Evolutionary conservation across 2,888 invertebrate genomes (phyloP), one percentile per base, ranked within the genome.

Genomic region (Eumacrocentrus americanus): DNA sequence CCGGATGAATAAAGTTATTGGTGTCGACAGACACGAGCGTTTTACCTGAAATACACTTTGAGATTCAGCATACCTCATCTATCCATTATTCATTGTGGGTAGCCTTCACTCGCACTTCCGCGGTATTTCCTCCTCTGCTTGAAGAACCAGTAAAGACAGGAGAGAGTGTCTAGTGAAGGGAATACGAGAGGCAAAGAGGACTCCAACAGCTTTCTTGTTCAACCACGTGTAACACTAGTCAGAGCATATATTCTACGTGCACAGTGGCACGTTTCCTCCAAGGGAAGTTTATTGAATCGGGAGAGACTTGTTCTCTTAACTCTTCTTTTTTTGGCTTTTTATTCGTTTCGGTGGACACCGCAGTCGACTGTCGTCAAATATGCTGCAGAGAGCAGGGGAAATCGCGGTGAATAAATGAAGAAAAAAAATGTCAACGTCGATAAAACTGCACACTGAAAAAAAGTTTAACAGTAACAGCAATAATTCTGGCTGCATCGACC

Each of bases 361-460:
- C n/a, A n/a, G n/a, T n/a, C n/a, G n/a, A n/a, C n/a, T n/a, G n/a
- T n/a, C n/a, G n/a, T n/a, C n/a, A n/a, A n/a, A n/a, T n/a, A n/a
- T n/a, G n/a, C n/a, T n/a, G n/a, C n/a, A n/a, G n/a, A 25, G 2
- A 48, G 48, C 29, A 48, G 25, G 25, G 48, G 34, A 48, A 48
- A 48, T 29, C 16, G 4, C 14, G 3, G 9, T 3, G 6, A 25
- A 48, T 29, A 2, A 20, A 29, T 20, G 37, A 37, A 37, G 5
- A 12, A 34, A 35, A 18, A 50, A 35, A 25, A 25, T 14, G 29
- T 48, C 2, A 5, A 2, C 23, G 25, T 16, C 25, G 11, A 20
- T 25, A 25, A n/a, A n/a, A n/a, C n/a, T n/a, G n/a, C n/a, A n/a
- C n/a, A n/a, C n/a, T n/a, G n/a, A n/a, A n/a, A n/a, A n/a, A n/a